Conservation (phyloP, 1,140 invertebrate species). For the Teleogryllus occipitalis region DNA sequence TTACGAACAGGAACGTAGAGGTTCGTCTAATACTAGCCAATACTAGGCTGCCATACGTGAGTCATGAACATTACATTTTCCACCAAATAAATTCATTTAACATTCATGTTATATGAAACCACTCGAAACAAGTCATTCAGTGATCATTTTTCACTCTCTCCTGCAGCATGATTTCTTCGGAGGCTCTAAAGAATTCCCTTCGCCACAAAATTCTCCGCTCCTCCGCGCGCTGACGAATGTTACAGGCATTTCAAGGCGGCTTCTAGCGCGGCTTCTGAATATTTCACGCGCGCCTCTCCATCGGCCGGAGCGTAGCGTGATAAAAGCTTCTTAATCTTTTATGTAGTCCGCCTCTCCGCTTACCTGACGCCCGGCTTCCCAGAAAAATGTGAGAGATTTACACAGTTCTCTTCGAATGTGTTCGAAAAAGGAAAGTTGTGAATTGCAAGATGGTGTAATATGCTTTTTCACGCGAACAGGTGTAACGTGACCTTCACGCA, state of each 20-base stretch:
- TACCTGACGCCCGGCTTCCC: neutral
- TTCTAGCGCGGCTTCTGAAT: neutral
- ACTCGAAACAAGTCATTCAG: too few relatives aligned
- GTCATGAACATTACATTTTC: too few relatives aligned
- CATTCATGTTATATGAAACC: too few relatives aligned
- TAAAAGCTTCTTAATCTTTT: conserved; percentile 6
- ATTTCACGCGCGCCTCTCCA: neutral
- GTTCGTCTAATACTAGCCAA: too few relatives aligned
- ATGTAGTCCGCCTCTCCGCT: neutral
- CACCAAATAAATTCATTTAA: too few relatives aligned
- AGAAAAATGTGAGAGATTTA: neutral
- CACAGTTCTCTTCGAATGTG: neutral
- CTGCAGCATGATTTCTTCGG: too few relatives aligned
- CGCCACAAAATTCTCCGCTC: neutral
- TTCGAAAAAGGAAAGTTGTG: neutral
- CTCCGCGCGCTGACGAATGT: neutral
- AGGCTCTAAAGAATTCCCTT: neutral
- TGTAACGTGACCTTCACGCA: neutral
- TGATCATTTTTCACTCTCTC: too few relatives aligned
- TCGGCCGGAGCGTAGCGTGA: neutral
- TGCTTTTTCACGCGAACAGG: neutral
- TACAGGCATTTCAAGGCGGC: neutral
- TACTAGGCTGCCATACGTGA: too few relatives aligned
- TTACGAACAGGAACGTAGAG: too few relatives aligned
- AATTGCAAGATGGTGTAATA: neutral